Evolutionary conservation across 2,888 invertebrate genomes (phyloP).

Genomic region (Andrena minutula): DNA sequence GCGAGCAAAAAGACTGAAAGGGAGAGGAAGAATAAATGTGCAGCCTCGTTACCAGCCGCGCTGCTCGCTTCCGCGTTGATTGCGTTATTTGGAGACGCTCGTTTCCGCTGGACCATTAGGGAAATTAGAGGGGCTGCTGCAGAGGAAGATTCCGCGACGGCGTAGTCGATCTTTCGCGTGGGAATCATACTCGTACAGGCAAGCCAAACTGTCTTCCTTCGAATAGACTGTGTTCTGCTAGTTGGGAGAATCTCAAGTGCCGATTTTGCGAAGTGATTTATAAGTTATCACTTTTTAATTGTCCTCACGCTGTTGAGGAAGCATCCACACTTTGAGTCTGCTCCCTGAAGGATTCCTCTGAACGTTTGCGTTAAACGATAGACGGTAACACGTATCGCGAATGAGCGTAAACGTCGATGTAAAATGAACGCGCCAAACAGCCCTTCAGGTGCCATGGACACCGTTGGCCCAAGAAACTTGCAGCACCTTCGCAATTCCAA

Average conservation of each 20-base stretch:
- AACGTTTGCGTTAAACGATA: not conserved
- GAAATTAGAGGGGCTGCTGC: slow-evolving; percentile 40
- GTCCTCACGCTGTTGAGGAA: too few relatives aligned
- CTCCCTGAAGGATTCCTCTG: too few relatives aligned
- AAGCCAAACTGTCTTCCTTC: not conserved
- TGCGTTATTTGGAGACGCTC: slow-evolving; percentile 48
- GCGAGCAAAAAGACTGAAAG: slow-evolving; percentile 3
- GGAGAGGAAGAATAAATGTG: slow-evolving; percentile 32
- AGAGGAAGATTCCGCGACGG: slow-evolving; percentile 7
- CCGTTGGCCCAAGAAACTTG: not conserved
- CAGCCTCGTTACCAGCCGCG: slow-evolving; percentile 41
- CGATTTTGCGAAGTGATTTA: too few relatives aligned
- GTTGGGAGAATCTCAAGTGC: too few relatives aligned
- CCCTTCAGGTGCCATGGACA: not conserved
- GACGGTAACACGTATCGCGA: not conserved
- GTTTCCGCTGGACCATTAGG: slow-evolving; percentile 44
- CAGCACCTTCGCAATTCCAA: slow-evolving; percentile 8
- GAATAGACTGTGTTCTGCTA: not conserved
- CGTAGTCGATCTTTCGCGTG: slow-evolving; percentile 6
- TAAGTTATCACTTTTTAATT: not conserved
- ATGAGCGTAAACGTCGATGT: not conserved
- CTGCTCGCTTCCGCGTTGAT: slow-evolving; percentile 36
- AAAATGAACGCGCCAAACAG: not conserved
- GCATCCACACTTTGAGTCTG: too few relatives aligned
- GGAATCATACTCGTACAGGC: not conserved